These are phyloP conservation scores for Neopelma chrysocephalum DNA, from an alignment of 2,797 vertebrate species.

Conservation along the genomic window DNA sequence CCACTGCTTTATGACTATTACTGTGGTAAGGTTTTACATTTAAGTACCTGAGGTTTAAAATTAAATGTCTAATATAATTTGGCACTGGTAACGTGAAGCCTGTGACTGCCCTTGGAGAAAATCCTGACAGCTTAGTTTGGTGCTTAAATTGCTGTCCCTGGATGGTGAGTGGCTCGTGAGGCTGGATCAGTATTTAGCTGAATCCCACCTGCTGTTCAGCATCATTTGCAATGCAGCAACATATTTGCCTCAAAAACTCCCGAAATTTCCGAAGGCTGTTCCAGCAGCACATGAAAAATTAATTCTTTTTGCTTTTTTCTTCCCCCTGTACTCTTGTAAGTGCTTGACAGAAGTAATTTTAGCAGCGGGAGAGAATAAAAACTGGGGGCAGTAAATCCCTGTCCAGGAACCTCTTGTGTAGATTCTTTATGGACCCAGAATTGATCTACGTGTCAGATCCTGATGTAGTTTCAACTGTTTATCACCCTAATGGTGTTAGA, in stretches of 20 bases:
- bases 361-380: slow-evolving; percentile 79
- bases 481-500: slow-evolving; percentile 80
- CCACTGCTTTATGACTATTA: slow-evolving; percentile 77
- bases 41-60: slow-evolving; percentile 83
- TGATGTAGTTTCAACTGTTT: slow-evolving; percentile 83
- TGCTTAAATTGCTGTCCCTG: slow-evolving; percentile 66
- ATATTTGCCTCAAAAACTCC: slow-evolving; percentile 67
- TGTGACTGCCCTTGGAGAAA: slow-evolving; percentile 72
- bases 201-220: slow-evolving; percentile 31
- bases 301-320: slow-evolving; percentile 66
- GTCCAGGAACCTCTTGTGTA: slow-evolving; percentile 76
- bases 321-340: slow-evolving; percentile 66
- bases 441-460: slow-evolving; percentile 82
- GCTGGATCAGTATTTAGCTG: slow-evolving; percentile 40
- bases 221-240: slow-evolving; percentile 67
- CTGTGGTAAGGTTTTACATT: slow-evolving; percentile 75
- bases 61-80: slow-evolving; percentile 83
- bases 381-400: slow-evolving; percentile 78
- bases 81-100: slow-evolving; percentile 74
- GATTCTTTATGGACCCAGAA: slow-evolving; percentile 81
- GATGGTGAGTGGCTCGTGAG: not conserved
- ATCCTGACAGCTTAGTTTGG: slow-evolving; percentile 65
- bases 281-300: slow-evolving; percentile 77
- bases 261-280: slow-evolving; percentile 50
- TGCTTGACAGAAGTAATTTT: slow-evolving; percentile 83